phyloP scores from a whole-genome alignment of 2,797 vertebrate species.

The Chelon auratus region DNA sequence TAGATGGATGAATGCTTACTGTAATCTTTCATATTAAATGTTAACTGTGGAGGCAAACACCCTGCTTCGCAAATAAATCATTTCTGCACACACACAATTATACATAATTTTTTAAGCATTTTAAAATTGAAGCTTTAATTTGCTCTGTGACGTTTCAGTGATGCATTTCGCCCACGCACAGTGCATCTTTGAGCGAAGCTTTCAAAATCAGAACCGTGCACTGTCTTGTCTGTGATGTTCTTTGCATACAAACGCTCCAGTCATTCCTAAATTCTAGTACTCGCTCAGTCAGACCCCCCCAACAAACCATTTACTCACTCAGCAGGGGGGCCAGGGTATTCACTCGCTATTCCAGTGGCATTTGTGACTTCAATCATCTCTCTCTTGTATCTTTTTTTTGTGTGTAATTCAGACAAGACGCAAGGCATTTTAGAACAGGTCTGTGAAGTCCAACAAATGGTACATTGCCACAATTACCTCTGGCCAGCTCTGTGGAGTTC shows the following conservation, averaged over 20 bases:
- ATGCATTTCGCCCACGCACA: conserved; percentile 11
- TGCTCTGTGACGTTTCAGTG: conserved; percentile 26
- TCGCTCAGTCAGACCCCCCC: conserved; percentile 37
- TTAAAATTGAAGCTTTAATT: conserved; percentile 43
- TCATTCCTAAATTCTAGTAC: conserved; percentile 36
- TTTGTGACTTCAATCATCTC: conserved; percentile 57
- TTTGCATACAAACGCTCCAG: conserved; percentile 46
- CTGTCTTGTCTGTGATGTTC: conserved; percentile 44
- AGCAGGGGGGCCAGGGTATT: conserved; percentile 50
- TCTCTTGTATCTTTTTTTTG: conserved; percentile 26
- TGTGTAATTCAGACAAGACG: conserved; percentile 40
- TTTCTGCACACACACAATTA: conserved; percentile 25
- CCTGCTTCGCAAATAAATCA: conserved; percentile 39
- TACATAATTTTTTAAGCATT: conserved; percentile 35
- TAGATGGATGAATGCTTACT: conserved; percentile 33
- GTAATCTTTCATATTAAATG: conserved; percentile 46
- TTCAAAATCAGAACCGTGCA: conserved; percentile 46
- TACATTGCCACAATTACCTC: conserved; percentile 11
- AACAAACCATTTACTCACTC: conserved; percentile 58
- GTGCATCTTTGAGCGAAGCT: conserved; percentile 39
- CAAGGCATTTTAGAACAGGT: conserved; percentile 22
- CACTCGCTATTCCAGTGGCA: conserved; percentile 41
- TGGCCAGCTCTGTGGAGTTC: conserved; percentile 13
- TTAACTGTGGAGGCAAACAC: conserved; percentile 38
- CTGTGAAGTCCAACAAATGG: conserved; percentile 26